Percentiles rank a stretch among this genome's conserved stretches.
These are phyloP conservation scores for Alectoris magna DNA, from an alignment of 2,797 vertebrate species.

Conservation along the genomic window DNA sequence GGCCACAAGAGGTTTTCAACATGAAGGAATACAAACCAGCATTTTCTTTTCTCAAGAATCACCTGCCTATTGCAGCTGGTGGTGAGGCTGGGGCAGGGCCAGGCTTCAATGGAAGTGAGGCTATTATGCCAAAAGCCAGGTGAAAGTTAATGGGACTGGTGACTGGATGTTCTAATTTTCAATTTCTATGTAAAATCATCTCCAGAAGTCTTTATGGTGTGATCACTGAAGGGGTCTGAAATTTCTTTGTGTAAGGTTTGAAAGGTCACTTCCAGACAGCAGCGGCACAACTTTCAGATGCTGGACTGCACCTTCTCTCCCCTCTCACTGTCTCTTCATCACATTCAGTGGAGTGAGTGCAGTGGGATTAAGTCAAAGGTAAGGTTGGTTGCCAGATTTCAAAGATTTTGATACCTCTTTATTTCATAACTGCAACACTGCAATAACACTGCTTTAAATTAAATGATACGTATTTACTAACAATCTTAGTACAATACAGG, in stretches of 20 bases:
- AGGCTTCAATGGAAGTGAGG: not conserved
- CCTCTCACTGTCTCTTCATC: not conserved
- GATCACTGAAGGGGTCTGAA: not conserved
- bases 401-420: constrained; percentile 49
- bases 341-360: not conserved
- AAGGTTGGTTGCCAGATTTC: constrained; percentile 54
- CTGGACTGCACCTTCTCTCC: not conserved
- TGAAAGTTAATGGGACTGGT: not conserved
- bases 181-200: not conserved
- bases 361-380: not conserved
- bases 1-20: not conserved
- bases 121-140: accelerated
- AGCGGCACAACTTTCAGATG: not conserved
- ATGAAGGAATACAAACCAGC: not conserved
- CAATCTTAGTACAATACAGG: constrained; percentile 38
- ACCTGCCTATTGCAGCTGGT: not conserved
- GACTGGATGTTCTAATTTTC: not conserved
- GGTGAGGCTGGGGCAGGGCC: not conserved
- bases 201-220: not conserved
- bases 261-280: not conserved
- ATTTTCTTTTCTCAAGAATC: not conserved
- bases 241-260: not conserved
- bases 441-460: constrained; percentile 56
- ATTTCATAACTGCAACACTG: constrained; percentile 30
- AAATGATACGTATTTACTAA: constrained; percentile 44